Percentiles rank a stretch among this genome's conserved stretches.
Conservation (phyloP, 2,888 invertebrate species). For the Yponomeuta evonymella region DNA sequence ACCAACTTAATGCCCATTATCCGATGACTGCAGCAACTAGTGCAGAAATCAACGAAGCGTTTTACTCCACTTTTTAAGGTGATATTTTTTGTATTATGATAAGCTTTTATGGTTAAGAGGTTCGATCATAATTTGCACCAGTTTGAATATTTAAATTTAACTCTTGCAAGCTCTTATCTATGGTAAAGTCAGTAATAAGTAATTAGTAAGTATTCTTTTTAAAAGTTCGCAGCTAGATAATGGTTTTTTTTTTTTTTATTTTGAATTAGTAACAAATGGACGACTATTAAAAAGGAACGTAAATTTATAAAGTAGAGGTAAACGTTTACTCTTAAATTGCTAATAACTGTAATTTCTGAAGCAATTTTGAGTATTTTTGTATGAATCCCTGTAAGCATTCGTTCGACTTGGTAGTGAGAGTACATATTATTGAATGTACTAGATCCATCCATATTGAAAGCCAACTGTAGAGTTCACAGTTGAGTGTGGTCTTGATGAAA, state of each 20-base stretch:
- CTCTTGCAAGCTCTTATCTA: slow-evolving; percentile 43
- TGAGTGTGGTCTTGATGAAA: slow-evolving; percentile 38
- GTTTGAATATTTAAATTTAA: slow-evolving; percentile 45
- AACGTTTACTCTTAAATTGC: background rate
- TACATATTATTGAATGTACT: slow-evolving; percentile 61
- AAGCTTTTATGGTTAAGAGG: slow-evolving; percentile 36
- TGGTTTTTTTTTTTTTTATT: background rate
- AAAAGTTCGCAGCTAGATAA: slow-evolving; percentile 5
- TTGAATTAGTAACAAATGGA: background rate
- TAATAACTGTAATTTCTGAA: background rate
- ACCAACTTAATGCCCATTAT: no score
- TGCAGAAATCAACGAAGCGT: background rate
- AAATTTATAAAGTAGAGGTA: background rate
- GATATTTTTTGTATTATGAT: slow-evolving; percentile 23
- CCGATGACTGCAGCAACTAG: background rate
- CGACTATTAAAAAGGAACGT: background rate
- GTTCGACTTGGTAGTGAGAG: slow-evolving; percentile 55
- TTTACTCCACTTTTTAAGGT: slow-evolving; percentile 31
- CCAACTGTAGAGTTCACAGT: slow-evolving; percentile 44
- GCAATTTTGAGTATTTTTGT: background rate
- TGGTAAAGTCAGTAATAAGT: background rate
- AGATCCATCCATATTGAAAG: slow-evolving; percentile 57
- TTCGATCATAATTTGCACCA: slow-evolving; percentile 57
- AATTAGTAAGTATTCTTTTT: background rate
- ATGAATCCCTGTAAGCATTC: slow-evolving; percentile 40